Base-by-base conservation (phyloP, 2,113 vertebrate species). In the Aramus guarauna region DNA sequence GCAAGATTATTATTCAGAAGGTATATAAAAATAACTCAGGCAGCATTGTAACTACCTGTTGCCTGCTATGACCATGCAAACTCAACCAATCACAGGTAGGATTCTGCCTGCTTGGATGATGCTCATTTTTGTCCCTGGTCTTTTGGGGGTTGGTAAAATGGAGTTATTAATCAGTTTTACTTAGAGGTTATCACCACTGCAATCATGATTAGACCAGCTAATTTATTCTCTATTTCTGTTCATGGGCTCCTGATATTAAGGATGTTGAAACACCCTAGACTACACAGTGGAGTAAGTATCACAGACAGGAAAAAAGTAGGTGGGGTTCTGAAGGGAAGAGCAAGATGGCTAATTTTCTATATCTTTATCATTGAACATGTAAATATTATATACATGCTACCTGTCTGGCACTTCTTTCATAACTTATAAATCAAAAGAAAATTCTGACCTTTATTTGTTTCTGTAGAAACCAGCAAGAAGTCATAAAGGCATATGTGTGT, bases 401-500 rank as follows among this genome's bases (percentile, higher is more conserved):
- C 15, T 80, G 26, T 45, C 59, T 94, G 63, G 34, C 19, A 82
- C 10, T 52, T 82, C 17, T 56, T 87, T 52, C 27, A 7, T 63
- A 73, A 56, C 11, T 56, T 68, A 45, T 1, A 67, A 68, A 85
- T n/a, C 6, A 52, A 68, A 91, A 76, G 47, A 79, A 43, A 45
- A 75, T 60, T 85, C 45, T 52, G 24, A 29, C 17, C 16, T 88
- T 84, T 41, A 37, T 26, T 75, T 78, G 2, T 67, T 90, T 76
- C 47, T 59, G 15, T 37, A 48, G 27, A 74, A 92, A 88, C 55
- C 11, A 69, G 11, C 20, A 80, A 69, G 58, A 83, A 7, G 5
- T 76, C 21, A 43, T 72, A 55, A 87, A 83, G 11, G 11, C 0
- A 0, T 30, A 5, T 30, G 17, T 34, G 15, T 19, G 13, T 6